Base-by-base conservation (phyloP, 2,113 vertebrate genomes). In the Scortum barcoo region DNA sequence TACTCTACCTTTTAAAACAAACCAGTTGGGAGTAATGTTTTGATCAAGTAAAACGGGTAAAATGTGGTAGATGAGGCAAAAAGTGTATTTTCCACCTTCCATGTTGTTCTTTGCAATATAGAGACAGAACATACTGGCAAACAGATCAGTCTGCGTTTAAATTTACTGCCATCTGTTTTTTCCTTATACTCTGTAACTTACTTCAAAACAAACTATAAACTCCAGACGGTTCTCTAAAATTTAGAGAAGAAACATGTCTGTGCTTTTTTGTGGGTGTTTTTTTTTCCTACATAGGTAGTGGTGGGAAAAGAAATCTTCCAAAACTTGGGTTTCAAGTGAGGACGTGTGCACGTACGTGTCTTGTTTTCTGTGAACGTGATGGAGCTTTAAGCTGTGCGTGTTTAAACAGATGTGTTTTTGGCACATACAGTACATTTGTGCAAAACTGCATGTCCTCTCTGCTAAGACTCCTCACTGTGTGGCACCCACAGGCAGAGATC, bases 401-500 rank as follows among this genome's bases (percentile, higher is more conserved):
- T 74, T 69, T 44, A 33, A 70, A 48, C 46, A 76, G 61, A 73
- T 30, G 17, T 67, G 30, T 71, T 22, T 22, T 72, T 66, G 69
- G 60, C 67, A 66, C 26, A 54, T 36, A 17, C n/a, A 30, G 46
- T 42, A 0, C 24, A 26, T 36, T n/a, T 61, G 16, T 80, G n/a
- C 22, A 72, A 11, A 56, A 42, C 10, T 72, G n/a, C 44, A 4
- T 54, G 48, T 71, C 44, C n/a, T 61, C 20, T 46, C 28, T 83
- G 26, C 20, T 82, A 26, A 81, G 24, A 62, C 46, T 72, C 28
- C 20, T 85, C 1, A 22, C n/a, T 87, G 58, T 85, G 53, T 87
- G 72, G 26, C 36, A 63, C 71, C 65, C 36, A 12, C 94, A 99
- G 98, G 96, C 96, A 33, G 98, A 99, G 93, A 98, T 99, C 84